phyloP scores from a whole-genome alignment of 2,797 vertebrate species.

The Danio jaintianensis region DNA sequence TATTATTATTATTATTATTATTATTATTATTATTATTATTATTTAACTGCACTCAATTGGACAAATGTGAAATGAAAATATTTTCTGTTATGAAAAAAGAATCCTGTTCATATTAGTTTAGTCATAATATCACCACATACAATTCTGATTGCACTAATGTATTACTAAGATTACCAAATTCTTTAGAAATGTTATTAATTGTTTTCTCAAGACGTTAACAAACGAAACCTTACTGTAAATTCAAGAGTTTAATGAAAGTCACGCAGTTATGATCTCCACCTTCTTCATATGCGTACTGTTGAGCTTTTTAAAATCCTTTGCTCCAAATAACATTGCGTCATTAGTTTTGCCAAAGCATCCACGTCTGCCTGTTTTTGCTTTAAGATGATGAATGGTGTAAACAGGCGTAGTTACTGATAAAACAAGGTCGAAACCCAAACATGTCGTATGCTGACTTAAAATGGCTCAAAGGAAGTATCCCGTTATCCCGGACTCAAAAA shows the following conservation, averaged over 20 bases:
- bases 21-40: too few species aligned
- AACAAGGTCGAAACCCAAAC: conserved; percentile 81
- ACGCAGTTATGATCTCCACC: background rate
- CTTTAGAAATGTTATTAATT: too few species aligned
- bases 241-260: background rate
- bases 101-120: too few species aligned
- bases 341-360: conserved; percentile 29
- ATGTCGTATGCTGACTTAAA: conserved; percentile 80
- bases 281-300: background rate
- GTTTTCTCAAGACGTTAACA: too few species aligned
- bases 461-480: conserved; percentile 86
- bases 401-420: conserved; percentile 70
- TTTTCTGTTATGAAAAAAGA: too few species aligned
- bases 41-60: too few species aligned
- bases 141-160: too few species aligned
- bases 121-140: too few species aligned
- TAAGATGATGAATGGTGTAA: conserved; percentile 74
- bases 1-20: background rate
- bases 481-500: conserved; percentile 75
- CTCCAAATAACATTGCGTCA: conserved; percentile 26
- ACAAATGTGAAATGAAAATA: too few species aligned
- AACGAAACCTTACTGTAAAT: background rate
- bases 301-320: background rate
- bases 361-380: conserved; percentile 66
- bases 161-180: too few species aligned